A percentile compares a stretch with the other conserved stretches of the same genome.
Evolutionary conservation across 1,140 invertebrate species (phyloP).

Genomic region (Drosophila sp.): DNA sequence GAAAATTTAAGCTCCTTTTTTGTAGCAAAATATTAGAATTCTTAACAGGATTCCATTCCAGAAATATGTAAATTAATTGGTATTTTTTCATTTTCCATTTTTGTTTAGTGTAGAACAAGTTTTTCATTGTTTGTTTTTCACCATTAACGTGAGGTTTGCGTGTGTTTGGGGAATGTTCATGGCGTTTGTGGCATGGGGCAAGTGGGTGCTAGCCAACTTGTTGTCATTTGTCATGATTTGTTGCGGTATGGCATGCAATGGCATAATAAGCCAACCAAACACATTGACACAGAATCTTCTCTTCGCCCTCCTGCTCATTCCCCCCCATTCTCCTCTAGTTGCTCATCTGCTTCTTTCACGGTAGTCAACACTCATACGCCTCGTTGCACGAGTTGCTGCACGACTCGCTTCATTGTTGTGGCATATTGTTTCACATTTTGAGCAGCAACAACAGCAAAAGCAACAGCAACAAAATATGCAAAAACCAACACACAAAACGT

Average conservation of each 20-base stretch:
- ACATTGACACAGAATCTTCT: conserved; percentile 14
- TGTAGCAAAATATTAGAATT: no score
- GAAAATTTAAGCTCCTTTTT: no score
- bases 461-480: conserved; percentile 37
- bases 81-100: not conserved
- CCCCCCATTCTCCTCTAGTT: no score
- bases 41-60: no score
- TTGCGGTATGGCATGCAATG: conserved; percentile 67
- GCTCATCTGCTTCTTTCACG: conserved; percentile 26
- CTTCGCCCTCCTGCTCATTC: not conserved
- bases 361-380: conserved; percentile 75
- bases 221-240: conserved; percentile 73
- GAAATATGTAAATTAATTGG: no score
- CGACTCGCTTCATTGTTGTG: conserved; percentile 73
- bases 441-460: conserved; percentile 20
- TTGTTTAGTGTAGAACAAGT: not conserved
- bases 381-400: conserved; percentile 72
- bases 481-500: conserved; percentile 46
- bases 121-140: conserved; percentile 19
- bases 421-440: conserved; percentile 73
- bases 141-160: conserved; percentile 2
- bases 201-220: conserved; percentile 25
- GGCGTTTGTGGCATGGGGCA: not conserved
- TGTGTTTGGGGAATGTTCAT: not conserved
- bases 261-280: conserved; percentile 70